Evolutionary conservation across 2,888 invertebrate species (phyloP).

Genomic region (Penaeus monodon): DNA sequence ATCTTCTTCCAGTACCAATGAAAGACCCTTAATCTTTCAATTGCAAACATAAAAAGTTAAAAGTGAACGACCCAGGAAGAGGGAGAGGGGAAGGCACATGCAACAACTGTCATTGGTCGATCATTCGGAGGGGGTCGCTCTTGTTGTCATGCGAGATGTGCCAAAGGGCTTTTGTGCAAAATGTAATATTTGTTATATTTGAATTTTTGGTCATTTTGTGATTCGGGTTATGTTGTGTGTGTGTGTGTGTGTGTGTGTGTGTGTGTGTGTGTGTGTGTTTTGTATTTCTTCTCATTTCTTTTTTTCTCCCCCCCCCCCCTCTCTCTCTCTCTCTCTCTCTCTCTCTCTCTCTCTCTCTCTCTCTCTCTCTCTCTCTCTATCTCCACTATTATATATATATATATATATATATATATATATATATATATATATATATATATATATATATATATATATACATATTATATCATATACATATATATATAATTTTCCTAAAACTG

Average conservation of each 20-base stretch:
- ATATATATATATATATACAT: too few relatives aligned
- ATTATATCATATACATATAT: too few relatives aligned
- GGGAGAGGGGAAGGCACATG: slow-evolving; percentile 5
- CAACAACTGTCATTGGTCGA: not conserved
- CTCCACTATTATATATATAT: too few relatives aligned
- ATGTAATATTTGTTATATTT: not conserved
- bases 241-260: not conserved
- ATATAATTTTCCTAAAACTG: not conserved
- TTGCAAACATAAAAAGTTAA: not conserved
- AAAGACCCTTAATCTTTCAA: not conserved
- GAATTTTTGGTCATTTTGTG: not conserved
- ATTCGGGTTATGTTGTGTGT: not conserved
- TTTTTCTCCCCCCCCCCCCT: not conserved
- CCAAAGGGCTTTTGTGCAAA: too few relatives aligned
- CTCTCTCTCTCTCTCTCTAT: not conserved
- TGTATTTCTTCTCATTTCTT: not conserved
- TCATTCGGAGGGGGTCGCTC: not conserved
- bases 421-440: too few relatives aligned
- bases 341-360: not conserved
- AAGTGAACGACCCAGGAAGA: not conserved
- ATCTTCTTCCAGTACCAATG: not conserved
- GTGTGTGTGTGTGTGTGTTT: not conserved
- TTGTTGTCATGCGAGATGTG: too few relatives aligned
- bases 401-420: too few relatives aligned
- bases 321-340: not conserved